Base-by-base conservation (phyloP, 2,888 invertebrate genomes). In the Acronicta aceris region DNA sequence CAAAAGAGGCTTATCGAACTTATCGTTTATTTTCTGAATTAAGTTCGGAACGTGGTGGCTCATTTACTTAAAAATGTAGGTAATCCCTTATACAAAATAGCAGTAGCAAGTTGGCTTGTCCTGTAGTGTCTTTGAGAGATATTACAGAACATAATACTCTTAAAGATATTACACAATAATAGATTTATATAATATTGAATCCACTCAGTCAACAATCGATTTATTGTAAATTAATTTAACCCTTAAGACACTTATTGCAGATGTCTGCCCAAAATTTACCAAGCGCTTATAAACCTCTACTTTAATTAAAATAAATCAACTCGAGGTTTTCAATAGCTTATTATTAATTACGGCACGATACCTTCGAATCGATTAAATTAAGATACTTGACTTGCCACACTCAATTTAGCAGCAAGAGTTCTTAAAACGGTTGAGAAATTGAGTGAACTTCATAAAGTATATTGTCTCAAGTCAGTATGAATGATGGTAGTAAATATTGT, bases 401-500 rank as follows among this genome's bases (percentile, higher is more conserved):
- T 63, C 53, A 65, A 66, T 74, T 76, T 74, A 59, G 64, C 71
- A 63, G 42, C 47, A 70, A 68, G 64, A 45, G 58, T 56, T 66
- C 65, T 63, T 62, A 55, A 62, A 74, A 49, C 60, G 40, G 48
- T 60, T 54, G 43, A 51, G 60, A 76, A 72, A 76, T 71, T 69
- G 64, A 61, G 61, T 57, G 50, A 69, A 76, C 43, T 78, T 73
- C 63, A 64, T 65, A 71, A 69, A 79, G 50, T 76, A 76, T 68
- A 79, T 84, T 85, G 83, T 78, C 58, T 76, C 66, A 47, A 64
- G 59, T 59, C 64, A 65, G 55, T 55, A 70, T 78, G 79, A 86
- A 85, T 75, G 82, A 81, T 84, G 74, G 81, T 59, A 55, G 82
- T 81, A 88, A 91, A 91, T 88, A 89, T 91, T 89, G 85, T 83